These are phyloP conservation scores for Archips xylosteana DNA, from an alignment of 2,888 invertebrate genomes.

Conservation along the genomic window DNA sequence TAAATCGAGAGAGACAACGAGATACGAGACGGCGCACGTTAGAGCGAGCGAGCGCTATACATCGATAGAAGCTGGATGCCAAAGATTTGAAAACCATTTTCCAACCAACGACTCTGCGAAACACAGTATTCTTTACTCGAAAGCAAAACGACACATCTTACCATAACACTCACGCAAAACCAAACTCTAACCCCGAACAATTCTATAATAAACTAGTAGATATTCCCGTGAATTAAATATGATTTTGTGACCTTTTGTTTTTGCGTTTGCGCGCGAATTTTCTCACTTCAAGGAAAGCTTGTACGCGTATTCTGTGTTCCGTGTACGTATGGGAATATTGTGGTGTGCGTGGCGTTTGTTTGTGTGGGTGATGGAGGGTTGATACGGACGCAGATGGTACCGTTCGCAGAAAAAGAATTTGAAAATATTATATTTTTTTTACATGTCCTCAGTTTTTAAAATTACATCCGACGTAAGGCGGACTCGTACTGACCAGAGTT, in stretches of 20 bases:
- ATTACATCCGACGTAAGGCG: no score
- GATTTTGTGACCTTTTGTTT: constrained; percentile 3
- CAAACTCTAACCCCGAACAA: neutral
- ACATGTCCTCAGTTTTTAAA: no score
- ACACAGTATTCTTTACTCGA: neutral
- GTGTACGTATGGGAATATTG: constrained; percentile 43
- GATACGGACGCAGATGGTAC: constrained; percentile 49
- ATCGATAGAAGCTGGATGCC: constrained; percentile 42
- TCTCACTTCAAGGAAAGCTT: constrained; percentile 30
- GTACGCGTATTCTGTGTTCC: constrained; percentile 49
- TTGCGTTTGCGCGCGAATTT: constrained; percentile 28
- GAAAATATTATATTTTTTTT: neutral
- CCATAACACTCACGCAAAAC: neutral
- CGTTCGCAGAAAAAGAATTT: neutral
- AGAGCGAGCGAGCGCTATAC: constrained; percentile 30
- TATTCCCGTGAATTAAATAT: neutral
- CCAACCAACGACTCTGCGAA: constrained; percentile 15
- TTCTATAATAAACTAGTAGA: neutral
- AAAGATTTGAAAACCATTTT: constrained; percentile 23
- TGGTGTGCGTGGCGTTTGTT: constrained; percentile 40
- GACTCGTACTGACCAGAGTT: no score
- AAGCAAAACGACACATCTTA: neutral
- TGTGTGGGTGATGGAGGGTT: constrained; percentile 44
- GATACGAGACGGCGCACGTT: constrained; percentile 6
- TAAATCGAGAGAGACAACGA: constrained; percentile 8